Evolutionary conservation across 2,888 invertebrate genomes (phyloP).

Genomic region (Morpho achilles): DNA sequence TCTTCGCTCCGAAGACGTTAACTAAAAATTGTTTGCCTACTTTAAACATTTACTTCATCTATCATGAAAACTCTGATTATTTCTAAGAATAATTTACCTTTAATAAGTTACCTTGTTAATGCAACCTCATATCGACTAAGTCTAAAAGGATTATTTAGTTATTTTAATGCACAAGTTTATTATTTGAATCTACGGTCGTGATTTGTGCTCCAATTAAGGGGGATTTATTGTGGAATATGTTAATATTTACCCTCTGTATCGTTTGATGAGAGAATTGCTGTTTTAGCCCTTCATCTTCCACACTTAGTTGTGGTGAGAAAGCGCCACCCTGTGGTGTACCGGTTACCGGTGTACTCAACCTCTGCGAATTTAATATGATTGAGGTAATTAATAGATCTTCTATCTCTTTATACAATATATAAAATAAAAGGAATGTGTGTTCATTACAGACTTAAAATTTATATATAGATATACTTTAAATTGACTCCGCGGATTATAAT

Average conservation of each 20-base stretch:
- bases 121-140: too few species aligned
- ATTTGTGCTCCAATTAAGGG: slow-evolving; percentile 12
- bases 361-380: slow-evolving; percentile 42
- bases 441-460: too few species aligned
- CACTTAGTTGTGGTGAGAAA: slow-evolving; percentile 65
- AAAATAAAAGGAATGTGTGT: too few species aligned
- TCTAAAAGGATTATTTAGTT: too few species aligned
- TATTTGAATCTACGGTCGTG: slow-evolving; percentile 29
- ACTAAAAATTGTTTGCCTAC: slow-evolving; percentile 72
- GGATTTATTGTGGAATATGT: slow-evolving; percentile 23
- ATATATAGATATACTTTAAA: too few species aligned
- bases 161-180: too few species aligned
- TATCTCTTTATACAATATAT: background rate
- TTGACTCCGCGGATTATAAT: too few species aligned
- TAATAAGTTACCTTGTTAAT: too few species aligned
- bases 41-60: slow-evolving; percentile 40
- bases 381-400: background rate
- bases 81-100: too few species aligned
- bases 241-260: slow-evolving; percentile 69
- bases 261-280: slow-evolving; percentile 73
- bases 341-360: slow-evolving; percentile 67
- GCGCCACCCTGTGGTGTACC: slow-evolving; percentile 69
- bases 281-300: slow-evolving; percentile 70
- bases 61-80: too few species aligned
- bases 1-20: slow-evolving; percentile 69